Evolutionary conservation across 2,888 invertebrate genomes (phyloP).

Genomic region (Falcaria lacertinaria): DNA sequence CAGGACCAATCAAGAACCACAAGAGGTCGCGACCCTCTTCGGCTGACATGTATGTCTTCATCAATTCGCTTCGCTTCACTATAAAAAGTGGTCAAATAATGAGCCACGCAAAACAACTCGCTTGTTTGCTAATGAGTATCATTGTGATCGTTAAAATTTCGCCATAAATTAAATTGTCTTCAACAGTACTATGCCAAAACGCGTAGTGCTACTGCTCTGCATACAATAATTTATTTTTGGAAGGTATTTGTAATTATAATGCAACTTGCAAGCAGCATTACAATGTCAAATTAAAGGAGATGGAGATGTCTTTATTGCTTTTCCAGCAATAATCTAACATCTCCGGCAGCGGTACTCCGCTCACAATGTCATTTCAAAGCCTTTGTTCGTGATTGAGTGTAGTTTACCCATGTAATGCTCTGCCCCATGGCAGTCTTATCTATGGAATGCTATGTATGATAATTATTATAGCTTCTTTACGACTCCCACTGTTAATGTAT

Average conservation of each 20-base stretch:
- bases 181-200: too few relatives aligned
- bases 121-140: conserved; percentile 30
- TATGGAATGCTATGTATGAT: conserved; percentile 57
- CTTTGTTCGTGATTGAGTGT: conserved; percentile 53
- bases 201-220: too few relatives aligned
- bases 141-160: neutral
- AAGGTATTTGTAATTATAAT: too few relatives aligned
- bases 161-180: conserved; percentile 3
- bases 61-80: conserved; percentile 50
- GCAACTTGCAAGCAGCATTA: conserved; percentile 5
- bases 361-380: conserved; percentile 37
- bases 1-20: conserved; percentile 53
- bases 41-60: conserved; percentile 50
- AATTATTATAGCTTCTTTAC: conserved; percentile 44
- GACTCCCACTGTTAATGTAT: conserved; percentile 17
- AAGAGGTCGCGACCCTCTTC: conserved; percentile 51
- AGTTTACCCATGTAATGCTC: conserved; percentile 45
- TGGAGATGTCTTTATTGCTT: conserved; percentile 31
- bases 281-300: conserved; percentile 19
- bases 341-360: conserved; percentile 20
- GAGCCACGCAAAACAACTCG: conserved; percentile 31
- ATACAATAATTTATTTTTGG: too few relatives aligned
- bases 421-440: conserved; percentile 56
- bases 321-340: conserved; percentile 27
- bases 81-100: conserved; percentile 38